phyloP scores from a whole-genome alignment of 2,113 vertebrate genomes.

The Apeltes quadracus region DNA sequence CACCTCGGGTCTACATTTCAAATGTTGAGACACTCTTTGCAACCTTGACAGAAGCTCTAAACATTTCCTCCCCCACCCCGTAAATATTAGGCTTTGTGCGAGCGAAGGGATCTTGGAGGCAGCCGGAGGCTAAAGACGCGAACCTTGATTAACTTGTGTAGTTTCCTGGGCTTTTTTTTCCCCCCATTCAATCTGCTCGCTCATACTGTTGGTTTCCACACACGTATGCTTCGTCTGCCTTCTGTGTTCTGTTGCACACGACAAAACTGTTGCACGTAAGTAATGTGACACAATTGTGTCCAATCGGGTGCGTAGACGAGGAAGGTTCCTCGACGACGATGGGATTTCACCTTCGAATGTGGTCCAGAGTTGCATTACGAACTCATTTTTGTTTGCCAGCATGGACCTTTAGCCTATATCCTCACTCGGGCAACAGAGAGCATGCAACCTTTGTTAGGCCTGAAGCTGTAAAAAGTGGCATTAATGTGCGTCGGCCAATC shows the following conservation, averaged over 20 bases:
- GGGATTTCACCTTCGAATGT: slow-evolving; percentile 37
- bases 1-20: slow-evolving; percentile 73
- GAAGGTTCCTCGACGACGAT: too few species aligned
- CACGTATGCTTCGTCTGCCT: too few species aligned
- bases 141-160: slow-evolving; percentile 72
- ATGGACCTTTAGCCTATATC: slow-evolving; percentile 38
- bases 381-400: slow-evolving; percentile 31
- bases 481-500: neutral
- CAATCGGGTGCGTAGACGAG: slow-evolving; percentile 29
- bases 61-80: slow-evolving; percentile 50
- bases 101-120: slow-evolving; percentile 55
- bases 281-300: slow-evolving; percentile 7
- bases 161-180: slow-evolving; percentile 1
- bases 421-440: slow-evolving; percentile 32
- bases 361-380: slow-evolving; percentile 24
- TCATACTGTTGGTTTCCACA: slow-evolving; percentile 11
- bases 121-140: slow-evolving; percentile 74
- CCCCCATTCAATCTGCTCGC: slow-evolving; percentile 6
- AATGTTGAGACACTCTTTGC: slow-evolving; percentile 53
- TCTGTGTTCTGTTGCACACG: neutral
- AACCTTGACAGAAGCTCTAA: slow-evolving; percentile 66
- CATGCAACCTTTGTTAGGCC: too few species aligned
- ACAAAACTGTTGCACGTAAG: neutral
- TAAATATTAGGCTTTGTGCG: slow-evolving; percentile 71
- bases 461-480: too few species aligned